These are phyloP conservation scores for Clepsis dumicolana DNA, from an alignment of 2,888 invertebrate genomes.

Conservation along the genomic window DNA sequence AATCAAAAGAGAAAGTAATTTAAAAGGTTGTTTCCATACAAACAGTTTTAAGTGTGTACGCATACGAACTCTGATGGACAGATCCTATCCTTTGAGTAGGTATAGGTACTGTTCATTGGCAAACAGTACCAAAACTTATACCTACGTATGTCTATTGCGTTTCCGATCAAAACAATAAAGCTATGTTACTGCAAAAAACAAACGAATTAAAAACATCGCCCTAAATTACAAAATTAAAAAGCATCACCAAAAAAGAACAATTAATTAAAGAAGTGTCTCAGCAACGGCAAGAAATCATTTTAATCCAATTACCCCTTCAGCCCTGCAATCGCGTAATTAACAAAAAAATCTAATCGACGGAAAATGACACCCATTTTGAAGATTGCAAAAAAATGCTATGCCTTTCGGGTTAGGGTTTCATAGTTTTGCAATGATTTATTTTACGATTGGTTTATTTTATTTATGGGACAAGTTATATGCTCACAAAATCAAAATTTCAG, in stretches of 20 bases:
- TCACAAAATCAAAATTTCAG: too few species aligned
- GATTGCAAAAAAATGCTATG: conserved; percentile 17
- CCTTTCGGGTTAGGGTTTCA: conserved; percentile 14
- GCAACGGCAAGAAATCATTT: conserved; percentile 35
- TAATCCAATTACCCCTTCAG: conserved; percentile 34
- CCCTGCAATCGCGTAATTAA: conserved; percentile 35
- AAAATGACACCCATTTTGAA: conserved; percentile 10
- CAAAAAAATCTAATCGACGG: conserved; percentile 33
- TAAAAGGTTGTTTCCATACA: too few species aligned
- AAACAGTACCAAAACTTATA: too few species aligned
- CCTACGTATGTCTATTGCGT: too few species aligned
- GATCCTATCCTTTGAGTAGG: too few species aligned
- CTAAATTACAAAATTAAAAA: conserved; percentile 5
- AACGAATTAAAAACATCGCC: neutral
- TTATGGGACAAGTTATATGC: too few species aligned
- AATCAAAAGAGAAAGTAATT: too few species aligned
- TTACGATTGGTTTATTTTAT: too few species aligned
- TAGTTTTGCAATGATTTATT: neutral
- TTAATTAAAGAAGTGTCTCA: neutral
- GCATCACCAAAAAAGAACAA: neutral
- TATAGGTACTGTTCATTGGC: too few species aligned
- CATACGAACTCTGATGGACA: too few species aligned
- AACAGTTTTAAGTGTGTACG: too few species aligned
- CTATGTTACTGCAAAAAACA: neutral
- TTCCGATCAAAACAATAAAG: too few species aligned